Conservation (phyloP, 2,888 invertebrate species). For the Dromius quadrimaculatus region DNA sequence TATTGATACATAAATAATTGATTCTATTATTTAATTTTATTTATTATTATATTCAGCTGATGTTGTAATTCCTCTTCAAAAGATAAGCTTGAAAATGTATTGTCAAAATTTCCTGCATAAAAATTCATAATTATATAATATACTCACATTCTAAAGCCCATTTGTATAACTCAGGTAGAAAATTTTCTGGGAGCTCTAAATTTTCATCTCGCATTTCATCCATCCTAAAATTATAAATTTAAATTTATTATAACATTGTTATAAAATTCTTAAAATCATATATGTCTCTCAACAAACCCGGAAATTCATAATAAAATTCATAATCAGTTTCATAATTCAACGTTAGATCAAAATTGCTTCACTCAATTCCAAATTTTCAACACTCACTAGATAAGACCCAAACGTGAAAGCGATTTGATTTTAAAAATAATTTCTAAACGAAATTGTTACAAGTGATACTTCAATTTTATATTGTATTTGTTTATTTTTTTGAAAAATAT, state of each 20-base stretch:
- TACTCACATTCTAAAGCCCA: conserved; percentile 87
- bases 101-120: conserved; percentile 42
- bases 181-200: conserved; percentile 75
- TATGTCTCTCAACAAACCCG: not conserved
- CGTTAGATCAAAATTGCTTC: not conserved
- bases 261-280: not conserved
- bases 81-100: conserved; percentile 49
- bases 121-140: not conserved
- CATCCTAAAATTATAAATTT: conserved; percentile 69
- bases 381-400: not conserved
- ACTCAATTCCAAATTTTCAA: not conserved
- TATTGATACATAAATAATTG: too few species aligned
- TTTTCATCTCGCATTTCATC: conserved; percentile 72
- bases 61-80: too few species aligned
- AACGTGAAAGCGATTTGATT: conserved; percentile 1
- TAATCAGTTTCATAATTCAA: not conserved
- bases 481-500: not conserved
- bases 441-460: conserved; percentile 5
- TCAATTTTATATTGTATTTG: conserved; percentile 14
- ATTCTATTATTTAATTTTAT: too few species aligned
- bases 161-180: conserved; percentile 80
- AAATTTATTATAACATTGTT: conserved; percentile 5
- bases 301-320: not conserved
- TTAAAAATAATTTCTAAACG: not conserved
- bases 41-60: too few species aligned